These are phyloP conservation scores for Cyprinella venusta DNA, from an alignment of 2,797 vertebrate genomes.

Conservation along the genomic window DNA sequence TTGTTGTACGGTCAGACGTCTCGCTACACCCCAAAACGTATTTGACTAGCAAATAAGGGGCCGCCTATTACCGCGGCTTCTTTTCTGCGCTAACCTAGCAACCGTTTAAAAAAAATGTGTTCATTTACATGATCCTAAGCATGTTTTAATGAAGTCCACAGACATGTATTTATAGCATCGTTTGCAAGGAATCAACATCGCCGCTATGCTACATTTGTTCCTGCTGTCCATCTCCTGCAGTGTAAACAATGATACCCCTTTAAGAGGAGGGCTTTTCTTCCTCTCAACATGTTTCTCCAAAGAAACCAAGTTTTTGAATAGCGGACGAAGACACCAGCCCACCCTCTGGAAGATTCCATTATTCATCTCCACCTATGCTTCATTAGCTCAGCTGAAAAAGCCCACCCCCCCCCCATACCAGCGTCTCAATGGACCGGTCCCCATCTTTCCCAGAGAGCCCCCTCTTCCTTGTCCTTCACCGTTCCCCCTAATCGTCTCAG, in stretches of 20 bases:
- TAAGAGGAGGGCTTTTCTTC: slow-evolving; percentile 71
- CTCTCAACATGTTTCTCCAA: slow-evolving; percentile 57
- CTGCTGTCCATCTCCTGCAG: slow-evolving; percentile 40
- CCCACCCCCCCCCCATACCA: slow-evolving; percentile 68
- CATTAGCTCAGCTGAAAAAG: slow-evolving; percentile 80
- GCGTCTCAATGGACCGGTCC: slow-evolving; percentile 74
- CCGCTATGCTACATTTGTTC: slow-evolving; percentile 38
- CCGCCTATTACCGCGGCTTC: slow-evolving; percentile 71
- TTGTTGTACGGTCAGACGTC: slow-evolving; percentile 65
- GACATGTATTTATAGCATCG: neutral
- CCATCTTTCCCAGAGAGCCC: slow-evolving; percentile 69
- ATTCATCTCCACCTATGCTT: slow-evolving; percentile 77
- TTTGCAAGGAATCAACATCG: neutral
- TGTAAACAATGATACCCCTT: slow-evolving; percentile 75
- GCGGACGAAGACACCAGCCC: slow-evolving; percentile 67
- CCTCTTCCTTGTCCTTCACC: slow-evolving; percentile 60
- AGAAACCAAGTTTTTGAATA: slow-evolving; percentile 60
- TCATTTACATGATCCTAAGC: neutral
- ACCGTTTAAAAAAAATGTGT: neutral
- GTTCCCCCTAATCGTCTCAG: slow-evolving; percentile 79
- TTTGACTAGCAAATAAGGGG: slow-evolving; percentile 78
- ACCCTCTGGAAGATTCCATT: slow-evolving; percentile 75
- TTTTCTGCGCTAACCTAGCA: slow-evolving; percentile 50
- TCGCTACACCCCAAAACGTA: slow-evolving; percentile 64
- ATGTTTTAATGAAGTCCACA: neutral